Evolutionary conservation across 2,888 invertebrate species (phyloP).

Genomic region (Adineta ricciae): DNA sequence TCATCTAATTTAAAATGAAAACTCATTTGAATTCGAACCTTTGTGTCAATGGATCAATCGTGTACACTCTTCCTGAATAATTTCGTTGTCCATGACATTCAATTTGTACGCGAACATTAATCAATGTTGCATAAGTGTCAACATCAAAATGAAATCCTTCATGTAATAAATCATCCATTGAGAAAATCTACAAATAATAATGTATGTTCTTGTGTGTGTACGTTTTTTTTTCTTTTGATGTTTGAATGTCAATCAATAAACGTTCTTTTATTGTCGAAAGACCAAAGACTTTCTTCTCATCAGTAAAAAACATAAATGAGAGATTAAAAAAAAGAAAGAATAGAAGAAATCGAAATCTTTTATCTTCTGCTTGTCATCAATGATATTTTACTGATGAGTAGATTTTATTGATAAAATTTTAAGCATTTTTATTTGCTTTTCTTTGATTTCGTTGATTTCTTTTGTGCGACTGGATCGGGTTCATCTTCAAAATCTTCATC

Average conservation of each 20-base stretch:
- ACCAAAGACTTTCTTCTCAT: neutral
- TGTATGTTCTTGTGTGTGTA: neutral
- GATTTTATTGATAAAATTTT: too few species aligned
- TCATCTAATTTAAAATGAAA: neutral
- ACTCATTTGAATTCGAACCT: neutral
- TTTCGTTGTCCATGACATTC: neutral
- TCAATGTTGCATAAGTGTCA: neutral
- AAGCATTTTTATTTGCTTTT: too few species aligned
- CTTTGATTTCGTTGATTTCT: too few species aligned
- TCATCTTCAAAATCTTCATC: too few species aligned
- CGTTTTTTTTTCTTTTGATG: neutral
- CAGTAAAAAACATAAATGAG: neutral
- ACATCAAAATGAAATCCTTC: neutral
- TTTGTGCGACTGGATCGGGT: too few species aligned
- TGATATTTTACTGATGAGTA: neutral
- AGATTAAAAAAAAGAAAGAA: too few species aligned
- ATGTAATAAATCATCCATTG: neutral
- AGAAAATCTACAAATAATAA: neutral
- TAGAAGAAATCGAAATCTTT: too few species aligned
- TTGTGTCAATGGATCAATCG: constrained; percentile 11
- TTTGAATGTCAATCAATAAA: too few species aligned
- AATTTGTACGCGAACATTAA: neutral
- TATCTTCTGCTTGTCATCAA: neutral
- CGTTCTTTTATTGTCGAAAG: neutral
- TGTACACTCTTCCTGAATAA: constrained; percentile 18